These are phyloP conservation scores for Hymenopus coronatus DNA, from an alignment of 2,888 invertebrate genomes.

Conservation along the genomic window DNA sequence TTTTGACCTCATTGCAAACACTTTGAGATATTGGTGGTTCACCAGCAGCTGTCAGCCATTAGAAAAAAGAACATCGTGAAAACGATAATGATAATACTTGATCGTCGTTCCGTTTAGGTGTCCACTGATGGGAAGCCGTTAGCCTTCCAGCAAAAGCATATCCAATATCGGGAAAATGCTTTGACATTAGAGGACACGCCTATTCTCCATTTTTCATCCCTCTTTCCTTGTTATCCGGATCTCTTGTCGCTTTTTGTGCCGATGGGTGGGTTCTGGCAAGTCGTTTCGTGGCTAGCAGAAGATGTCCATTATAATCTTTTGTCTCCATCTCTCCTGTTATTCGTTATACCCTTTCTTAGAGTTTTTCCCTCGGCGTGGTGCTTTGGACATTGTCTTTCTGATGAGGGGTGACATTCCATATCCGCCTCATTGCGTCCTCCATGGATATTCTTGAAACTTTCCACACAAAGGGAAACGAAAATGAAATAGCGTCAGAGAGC, in stretches of 20 bases:
- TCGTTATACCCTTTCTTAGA: too few relatives aligned
- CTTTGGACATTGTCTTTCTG: background rate
- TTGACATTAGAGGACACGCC: background rate
- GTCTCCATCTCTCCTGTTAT: background rate
- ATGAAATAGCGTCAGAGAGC: background rate
- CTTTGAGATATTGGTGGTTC: background rate
- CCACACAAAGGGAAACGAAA: background rate
- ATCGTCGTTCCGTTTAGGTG: background rate
- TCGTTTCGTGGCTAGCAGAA: background rate
- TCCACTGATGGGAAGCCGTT: background rate
- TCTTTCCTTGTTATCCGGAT: background rate
- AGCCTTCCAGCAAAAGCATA: background rate
- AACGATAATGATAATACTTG: background rate
- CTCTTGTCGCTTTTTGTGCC: background rate
- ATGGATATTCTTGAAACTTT: background rate
- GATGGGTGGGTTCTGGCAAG: background rate
- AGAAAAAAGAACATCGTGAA: background rate
- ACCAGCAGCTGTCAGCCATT: background rate
- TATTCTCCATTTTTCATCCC: constrained; percentile 13
- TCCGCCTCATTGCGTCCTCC: background rate
- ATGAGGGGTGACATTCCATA: background rate
- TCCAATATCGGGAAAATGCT: constrained; percentile 2
- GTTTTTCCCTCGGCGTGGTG: too few relatives aligned
- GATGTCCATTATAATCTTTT: background rate
- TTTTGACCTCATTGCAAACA: background rate